Conservation (phyloP, 2,113 vertebrate genomes). For the Peromyscus polionotus region DNA sequence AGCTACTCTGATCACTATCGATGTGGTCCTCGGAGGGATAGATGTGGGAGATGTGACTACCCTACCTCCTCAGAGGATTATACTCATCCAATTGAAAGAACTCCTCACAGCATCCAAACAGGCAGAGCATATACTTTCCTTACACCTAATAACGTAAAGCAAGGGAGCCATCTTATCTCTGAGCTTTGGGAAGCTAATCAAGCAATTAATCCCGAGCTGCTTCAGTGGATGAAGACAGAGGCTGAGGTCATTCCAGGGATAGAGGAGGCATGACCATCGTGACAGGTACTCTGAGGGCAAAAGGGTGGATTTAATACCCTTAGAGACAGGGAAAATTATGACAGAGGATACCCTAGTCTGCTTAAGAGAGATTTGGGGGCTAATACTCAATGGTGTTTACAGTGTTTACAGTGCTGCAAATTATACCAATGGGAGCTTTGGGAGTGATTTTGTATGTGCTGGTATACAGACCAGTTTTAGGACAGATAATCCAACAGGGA, state of each 20-base stretch:
- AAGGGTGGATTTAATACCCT: conserved; percentile 94
- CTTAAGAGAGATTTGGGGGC: conserved; percentile 94
- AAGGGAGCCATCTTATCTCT: conserved; percentile 98
- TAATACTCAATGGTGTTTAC: conserved; percentile 94
- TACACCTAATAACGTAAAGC: conserved; percentile 99
- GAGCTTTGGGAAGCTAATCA: conserved; percentile 99
- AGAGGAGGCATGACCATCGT: conserved; percentile 94
- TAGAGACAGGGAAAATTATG: conserved; percentile 95
- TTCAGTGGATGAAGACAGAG: conserved; percentile 98
- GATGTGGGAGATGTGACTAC: conserved; percentile 99
- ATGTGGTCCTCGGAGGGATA: conserved; percentile 98
- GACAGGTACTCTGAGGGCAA: conserved; percentile 98
- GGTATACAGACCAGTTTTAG: conserved; percentile 83
- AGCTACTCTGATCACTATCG: conserved; percentile 98
- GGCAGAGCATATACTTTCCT: conserved; percentile 99
- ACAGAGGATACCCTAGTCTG: conserved; percentile 93
- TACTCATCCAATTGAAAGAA: conserved; percentile 99
- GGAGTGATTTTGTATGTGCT: conserved; percentile 91
- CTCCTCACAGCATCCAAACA: conserved; percentile 99
- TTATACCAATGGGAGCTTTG: conserved; percentile 92
- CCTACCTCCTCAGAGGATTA: conserved; percentile 99
- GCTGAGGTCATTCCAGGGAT: conserved; percentile 97
- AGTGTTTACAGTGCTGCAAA: conserved; percentile 93
- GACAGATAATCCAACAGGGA: neutral
- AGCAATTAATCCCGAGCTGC: conserved; percentile 98